These are phyloP conservation scores for Phorcus lineatus DNA, from an alignment of 2,888 invertebrate species.

Conservation along the genomic window DNA sequence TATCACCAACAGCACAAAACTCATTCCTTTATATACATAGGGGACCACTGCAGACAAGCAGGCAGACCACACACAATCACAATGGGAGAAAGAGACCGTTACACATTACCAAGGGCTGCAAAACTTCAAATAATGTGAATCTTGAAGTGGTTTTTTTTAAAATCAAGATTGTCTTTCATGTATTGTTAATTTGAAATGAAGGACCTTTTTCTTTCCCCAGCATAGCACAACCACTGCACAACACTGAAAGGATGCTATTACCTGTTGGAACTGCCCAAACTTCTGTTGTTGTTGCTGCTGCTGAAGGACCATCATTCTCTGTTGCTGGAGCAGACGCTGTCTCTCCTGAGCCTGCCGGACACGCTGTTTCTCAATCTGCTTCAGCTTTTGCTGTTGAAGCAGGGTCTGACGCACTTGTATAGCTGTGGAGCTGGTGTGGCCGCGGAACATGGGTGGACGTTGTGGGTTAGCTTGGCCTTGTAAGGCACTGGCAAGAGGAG, in stretches of 20 bases:
- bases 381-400: slow-evolving; percentile 75
- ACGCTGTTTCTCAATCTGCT: slow-evolving; percentile 64
- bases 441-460: slow-evolving; percentile 45
- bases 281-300: slow-evolving; percentile 50
- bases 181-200: no score
- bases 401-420: slow-evolving; percentile 66
- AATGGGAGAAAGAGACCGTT: no score
- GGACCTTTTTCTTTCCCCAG: no score
- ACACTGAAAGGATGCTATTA: not conserved
- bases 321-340: slow-evolving; percentile 52
- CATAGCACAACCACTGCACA: not conserved
- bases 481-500: slow-evolving; percentile 55
- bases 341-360: slow-evolving; percentile 55
- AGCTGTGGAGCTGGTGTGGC: slow-evolving; percentile 57
- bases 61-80: not conserved
- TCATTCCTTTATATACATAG: not conserved
- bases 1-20: slow-evolving; percentile 3
- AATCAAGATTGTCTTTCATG: no score
- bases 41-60: not conserved
- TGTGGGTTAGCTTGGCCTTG: slow-evolving; percentile 40
- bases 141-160: no score
- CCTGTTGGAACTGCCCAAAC: slow-evolving; percentile 52
- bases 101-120: no score
- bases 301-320: slow-evolving; percentile 49
- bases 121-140: no score